Conservation (phyloP, 1,140 invertebrate species). For the Dendroctonus valens region DNA sequence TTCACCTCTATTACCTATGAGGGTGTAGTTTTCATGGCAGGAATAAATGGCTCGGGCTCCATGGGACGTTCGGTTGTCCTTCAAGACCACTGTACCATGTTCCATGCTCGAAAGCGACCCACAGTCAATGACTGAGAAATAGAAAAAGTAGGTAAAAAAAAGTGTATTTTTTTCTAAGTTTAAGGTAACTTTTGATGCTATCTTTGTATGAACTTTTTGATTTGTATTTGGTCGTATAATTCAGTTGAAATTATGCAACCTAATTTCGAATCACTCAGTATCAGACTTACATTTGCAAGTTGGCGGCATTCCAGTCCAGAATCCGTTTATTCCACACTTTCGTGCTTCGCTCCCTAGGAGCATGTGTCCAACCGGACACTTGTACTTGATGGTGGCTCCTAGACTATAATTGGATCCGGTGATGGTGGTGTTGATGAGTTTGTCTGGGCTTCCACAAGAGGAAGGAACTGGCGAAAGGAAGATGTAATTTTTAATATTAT, state of each 20-base stretch:
- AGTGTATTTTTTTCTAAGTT: too few relatives aligned
- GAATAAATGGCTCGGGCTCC: constrained; percentile 73
- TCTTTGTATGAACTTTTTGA: too few relatives aligned
- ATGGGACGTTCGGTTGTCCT: constrained; percentile 71
- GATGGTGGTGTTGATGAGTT: constrained; percentile 80
- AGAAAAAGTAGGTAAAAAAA: not conserved
- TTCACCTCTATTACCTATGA: constrained; percentile 53
- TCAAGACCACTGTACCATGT: constrained; percentile 69
- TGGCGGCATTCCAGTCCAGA: constrained; percentile 77
- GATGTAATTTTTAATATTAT: too few relatives aligned
- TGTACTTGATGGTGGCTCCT: constrained; percentile 70
- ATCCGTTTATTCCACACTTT: constrained; percentile 69
- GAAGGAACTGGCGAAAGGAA: constrained; percentile 66
- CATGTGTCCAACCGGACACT: constrained; percentile 80
- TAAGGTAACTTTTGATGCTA: too few relatives aligned
- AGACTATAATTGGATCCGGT: constrained; percentile 66
- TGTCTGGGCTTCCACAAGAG: constrained; percentile 83
- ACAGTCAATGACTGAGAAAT: constrained; percentile 74
- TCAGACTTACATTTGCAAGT: constrained; percentile 83
- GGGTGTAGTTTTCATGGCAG: constrained; percentile 81
- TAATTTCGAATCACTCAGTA: too few relatives aligned
- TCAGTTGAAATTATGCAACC: too few relatives aligned
- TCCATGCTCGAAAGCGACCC: constrained; percentile 67
- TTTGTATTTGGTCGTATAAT: too few relatives aligned
- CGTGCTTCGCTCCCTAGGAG: constrained; percentile 70